Conservation (phyloP, 2,113 vertebrate species). For the Urocynchramus pylzowi region DNA sequence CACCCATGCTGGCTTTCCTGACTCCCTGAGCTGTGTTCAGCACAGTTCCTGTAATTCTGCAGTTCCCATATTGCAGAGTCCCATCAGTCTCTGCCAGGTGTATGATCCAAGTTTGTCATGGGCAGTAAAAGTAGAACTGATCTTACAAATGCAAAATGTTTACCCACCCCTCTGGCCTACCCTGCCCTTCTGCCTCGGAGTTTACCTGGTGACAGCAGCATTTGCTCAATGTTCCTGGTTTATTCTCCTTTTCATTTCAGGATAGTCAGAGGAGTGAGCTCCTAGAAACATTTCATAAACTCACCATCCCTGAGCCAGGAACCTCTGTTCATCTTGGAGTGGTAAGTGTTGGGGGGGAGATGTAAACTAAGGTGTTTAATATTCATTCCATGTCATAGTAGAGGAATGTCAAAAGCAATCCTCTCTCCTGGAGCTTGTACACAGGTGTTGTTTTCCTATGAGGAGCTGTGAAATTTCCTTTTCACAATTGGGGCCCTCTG, state of each 20-base stretch:
- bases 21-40: not conserved
- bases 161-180: not conserved
- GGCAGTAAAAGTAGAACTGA: not conserved
- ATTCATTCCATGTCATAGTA: not conserved
- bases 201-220: not conserved
- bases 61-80: accelerated
- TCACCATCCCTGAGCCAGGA: slow-evolving; percentile 87
- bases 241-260: slow-evolving; percentile 77
- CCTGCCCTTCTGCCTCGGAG: not conserved
- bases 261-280: slow-evolving; percentile 89
- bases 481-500: not conserved
- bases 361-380: not conserved
- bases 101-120: accelerated
- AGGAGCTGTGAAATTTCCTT: slow-evolving; percentile 1
- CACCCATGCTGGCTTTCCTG: not conserved
- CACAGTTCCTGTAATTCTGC: not conserved
- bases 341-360: slow-evolving; percentile 75
- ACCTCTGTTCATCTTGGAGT: slow-evolving; percentile 88
- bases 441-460: not conserved
- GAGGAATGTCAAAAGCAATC: not conserved
- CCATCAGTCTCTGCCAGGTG: not conserved
- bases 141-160: not conserved
- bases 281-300: slow-evolving; percentile 83
- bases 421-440: not conserved
- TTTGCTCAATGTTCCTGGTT: not conserved